Evolutionary conservation across 2,888 invertebrate species (phyloP), one percentile per base, ranked within the genome.

Genomic region (Drosophila birchii): DNA sequence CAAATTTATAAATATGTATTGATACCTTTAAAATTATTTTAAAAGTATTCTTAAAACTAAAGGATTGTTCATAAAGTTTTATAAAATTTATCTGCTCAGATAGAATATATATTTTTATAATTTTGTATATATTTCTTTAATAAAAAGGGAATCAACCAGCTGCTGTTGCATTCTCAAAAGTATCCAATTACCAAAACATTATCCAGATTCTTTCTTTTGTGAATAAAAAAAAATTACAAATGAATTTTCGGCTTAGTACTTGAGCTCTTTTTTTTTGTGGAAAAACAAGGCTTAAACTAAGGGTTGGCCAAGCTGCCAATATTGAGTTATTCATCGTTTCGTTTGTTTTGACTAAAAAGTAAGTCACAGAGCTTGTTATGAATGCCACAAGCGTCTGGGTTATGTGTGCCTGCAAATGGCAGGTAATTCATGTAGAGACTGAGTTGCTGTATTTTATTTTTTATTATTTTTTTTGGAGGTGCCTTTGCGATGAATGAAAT

Each of bases 401-500:
- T 14, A 59, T 71, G 44, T 39, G 54, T 41, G 54, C 20, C 55
- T 38, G 57, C 80, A 74, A 86, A 80, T 86, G 60, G 78, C 84
- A 74, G 67, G 81, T 81, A 79, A 75, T 75, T 81, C 44, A 71
- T 78, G 69, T 51, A 38, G 59, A 59, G 63, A 54, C 26, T n/a
- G 26, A 47, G 16, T 53, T 20, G 12, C 23, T 26, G 32, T 26
- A 5, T 26, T 5, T 26, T 26, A 18, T 34, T 23, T 68, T 12
- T 32, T 23, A 47, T 32, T 23, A 29, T 12, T 32, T 29, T 29
- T 47, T 47, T 20, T 47, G 44, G 29, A 38, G 18, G 47, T 55
- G 51, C 49, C 34, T 51, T 66, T 74, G 43, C n/a, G 57, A 69
- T 84, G 81, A 84, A 85, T 85, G 86, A 81, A 85, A 81, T 81